A percentile compares a stretch with the other conserved stretches of the same genome.
These are phyloP conservation scores for Drosophila siamana DNA, from an alignment of 2,888 invertebrate species.

Conservation along the genomic window DNA sequence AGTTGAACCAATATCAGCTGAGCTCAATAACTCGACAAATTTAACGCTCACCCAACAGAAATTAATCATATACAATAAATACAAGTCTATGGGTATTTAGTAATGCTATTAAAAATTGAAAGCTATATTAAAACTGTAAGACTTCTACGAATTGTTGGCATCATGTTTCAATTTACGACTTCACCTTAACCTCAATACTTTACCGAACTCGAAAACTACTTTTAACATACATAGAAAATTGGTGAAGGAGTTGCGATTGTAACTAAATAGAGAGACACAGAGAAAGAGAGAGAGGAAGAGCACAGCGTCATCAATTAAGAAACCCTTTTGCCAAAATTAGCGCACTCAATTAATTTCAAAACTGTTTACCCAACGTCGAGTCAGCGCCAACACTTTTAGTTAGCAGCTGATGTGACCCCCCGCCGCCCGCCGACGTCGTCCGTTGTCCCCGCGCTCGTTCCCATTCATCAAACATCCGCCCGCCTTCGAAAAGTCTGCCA, in stretches of 20 bases:
- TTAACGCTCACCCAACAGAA: too few relatives aligned
- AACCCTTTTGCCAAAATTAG: slow-evolving; percentile 76
- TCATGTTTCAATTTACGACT: background rate
- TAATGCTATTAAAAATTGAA: too few relatives aligned
- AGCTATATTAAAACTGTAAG: too few relatives aligned
- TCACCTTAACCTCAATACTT: slow-evolving; percentile 16
- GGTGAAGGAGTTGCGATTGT: background rate
- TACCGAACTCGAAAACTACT: slow-evolving; percentile 2
- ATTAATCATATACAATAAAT: too few relatives aligned
- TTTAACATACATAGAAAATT: background rate
- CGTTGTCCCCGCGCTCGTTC: too few relatives aligned
- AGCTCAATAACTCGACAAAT: too few relatives aligned
- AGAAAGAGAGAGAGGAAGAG: background rate
- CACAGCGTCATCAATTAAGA: slow-evolving; percentile 66
- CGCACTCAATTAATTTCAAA: slow-evolving; percentile 78
- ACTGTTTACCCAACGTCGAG: slow-evolving; percentile 49
- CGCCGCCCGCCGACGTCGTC: too few relatives aligned
- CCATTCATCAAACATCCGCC: slow-evolving; percentile 8
- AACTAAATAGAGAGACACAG: background rate
- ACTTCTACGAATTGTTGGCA: background rate
- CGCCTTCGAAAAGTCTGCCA: background rate
- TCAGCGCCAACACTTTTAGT: slow-evolving; percentile 46
- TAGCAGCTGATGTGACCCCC: slow-evolving; percentile 27
- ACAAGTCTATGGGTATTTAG: too few relatives aligned
- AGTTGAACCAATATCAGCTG: too few relatives aligned